Evolutionary conservation across 2,888 invertebrate genomes (phyloP).

Genomic region (Marasmarcha lunaedactyla): DNA sequence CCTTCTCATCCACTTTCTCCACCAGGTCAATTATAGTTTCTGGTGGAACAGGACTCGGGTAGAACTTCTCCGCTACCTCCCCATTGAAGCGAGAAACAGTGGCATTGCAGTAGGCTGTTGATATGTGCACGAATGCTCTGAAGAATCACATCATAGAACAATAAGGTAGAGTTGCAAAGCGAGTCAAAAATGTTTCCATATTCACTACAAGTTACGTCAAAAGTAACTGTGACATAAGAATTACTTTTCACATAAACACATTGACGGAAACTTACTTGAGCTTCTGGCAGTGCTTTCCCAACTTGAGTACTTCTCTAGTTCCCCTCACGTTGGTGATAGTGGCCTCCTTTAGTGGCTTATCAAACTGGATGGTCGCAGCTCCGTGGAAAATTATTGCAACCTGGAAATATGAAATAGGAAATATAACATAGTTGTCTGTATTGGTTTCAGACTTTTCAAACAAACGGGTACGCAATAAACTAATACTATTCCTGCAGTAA

Average conservation of each 20-base stretch:
- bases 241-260: too few relatives aligned
- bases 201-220: too few relatives aligned
- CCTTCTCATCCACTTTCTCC: too few relatives aligned
- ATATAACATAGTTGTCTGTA: too few relatives aligned
- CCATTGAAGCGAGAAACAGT: conserved; percentile 9
- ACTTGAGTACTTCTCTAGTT: conserved; percentile 81
- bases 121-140: conserved; percentile 28
- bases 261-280: conserved; percentile 48
- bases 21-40: conserved; percentile 18
- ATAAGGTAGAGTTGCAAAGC: too few relatives aligned
- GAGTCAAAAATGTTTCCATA: too few relatives aligned
- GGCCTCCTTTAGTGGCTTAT: conserved; percentile 84
- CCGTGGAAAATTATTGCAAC: conserved; percentile 37
- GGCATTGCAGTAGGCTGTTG: conserved; percentile 53
- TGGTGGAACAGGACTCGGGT: conserved; percentile 18
- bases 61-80: conserved; percentile 20
- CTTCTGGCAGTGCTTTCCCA: conserved; percentile 79
- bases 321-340: conserved; percentile 88
- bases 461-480: too few relatives aligned
- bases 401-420: too few relatives aligned
- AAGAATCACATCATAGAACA: too few relatives aligned
- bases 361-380: conserved; percentile 74
- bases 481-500: too few relatives aligned
- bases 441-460: too few relatives aligned
- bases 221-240: too few relatives aligned